These are phyloP conservation scores for Cotesia chilonis DNA, from an alignment of 1,140 invertebrate species.

Conservation along the genomic window DNA sequence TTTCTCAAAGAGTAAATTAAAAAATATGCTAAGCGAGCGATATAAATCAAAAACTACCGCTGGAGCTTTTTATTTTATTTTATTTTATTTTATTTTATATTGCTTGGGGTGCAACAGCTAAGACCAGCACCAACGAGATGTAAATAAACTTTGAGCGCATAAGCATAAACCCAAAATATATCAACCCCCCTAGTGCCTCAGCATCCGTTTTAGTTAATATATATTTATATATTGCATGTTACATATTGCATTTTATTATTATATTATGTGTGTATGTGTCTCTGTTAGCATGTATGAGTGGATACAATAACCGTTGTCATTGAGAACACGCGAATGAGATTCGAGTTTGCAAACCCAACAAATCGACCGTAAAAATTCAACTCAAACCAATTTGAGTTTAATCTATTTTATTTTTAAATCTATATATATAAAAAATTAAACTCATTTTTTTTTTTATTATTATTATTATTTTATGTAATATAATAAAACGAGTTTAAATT, in stretches of 20 bases:
- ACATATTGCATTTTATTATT: not conserved
- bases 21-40: conserved; percentile 64
- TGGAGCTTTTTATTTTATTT: conserved; percentile 34
- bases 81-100: not conserved
- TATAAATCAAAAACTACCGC: conserved; percentile 64
- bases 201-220: no score
- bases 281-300: not conserved
- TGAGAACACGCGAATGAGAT: conserved; percentile 19
- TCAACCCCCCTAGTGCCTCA: no score
- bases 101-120: conserved; percentile 1
- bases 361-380: conserved; percentile 58
- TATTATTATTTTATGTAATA: no score
- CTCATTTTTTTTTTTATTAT: no score
- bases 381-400: not conserved
- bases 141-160: conserved; percentile 9
- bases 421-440: not conserved
- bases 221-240: not conserved
- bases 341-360: conserved; percentile 63
- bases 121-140: conserved; percentile 8
- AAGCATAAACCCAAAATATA: conserved; percentile 20
- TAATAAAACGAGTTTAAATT: no score
- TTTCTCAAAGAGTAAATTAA: conserved; percentile 63
- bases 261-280: not conserved
- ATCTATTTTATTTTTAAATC: not conserved
- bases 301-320: conserved; percentile 22